Base-by-base conservation (phyloP, 1,140 invertebrate species). In the Temnothorax nylanderi region DNA sequence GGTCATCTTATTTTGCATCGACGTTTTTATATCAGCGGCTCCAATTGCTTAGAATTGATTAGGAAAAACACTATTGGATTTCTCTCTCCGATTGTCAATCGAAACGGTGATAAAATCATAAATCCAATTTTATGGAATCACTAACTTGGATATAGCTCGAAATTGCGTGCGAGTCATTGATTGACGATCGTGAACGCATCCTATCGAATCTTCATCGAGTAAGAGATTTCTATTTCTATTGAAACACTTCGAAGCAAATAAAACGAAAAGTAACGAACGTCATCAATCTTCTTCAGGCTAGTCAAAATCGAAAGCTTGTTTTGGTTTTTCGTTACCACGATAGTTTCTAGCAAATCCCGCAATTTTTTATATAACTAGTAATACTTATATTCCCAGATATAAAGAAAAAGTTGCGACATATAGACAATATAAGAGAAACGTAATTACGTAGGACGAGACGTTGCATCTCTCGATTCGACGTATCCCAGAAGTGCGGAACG, bases 1-100 rank as follows among this genome's bases (percentile, higher is more conserved):
- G 92, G 92, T 94, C 92, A 92, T 76, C 82, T 91, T 90, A 90
- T 92, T 91, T 90, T 72, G 60, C 64, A 85, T 88, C 71, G 34
- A 5, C 13, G 81, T 88, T 82, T 74, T 89, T 92, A 64, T 80
- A 26, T 18, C 54, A 34, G n/a, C 60, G 69, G 21, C 34, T 77
- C 44, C 56, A 85, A 89, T 90, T 69, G 78, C 80, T 69, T 49
- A 26, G 21, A 74, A 90, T 77, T 80, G 81, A 89, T 90, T 88
- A 76, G 54, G 85, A 90, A 87, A 84, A 86, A 84, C 71, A 54
- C 51, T 58, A 37, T 74, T 34, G 71, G 69, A 56, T 88, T 84
- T 84, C 86, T 65, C 67, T 32, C 13, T 69, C 21, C 41, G 21
- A n/a, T 54, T 21, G 3, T 71, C 65, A 64, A 62, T 80, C 69